Percentiles rank a stretch among this genome's conserved stretches.
Evolutionary conservation across 2,888 invertebrate species (phyloP).

Genomic region (Microctonus aethiopoides): DNA sequence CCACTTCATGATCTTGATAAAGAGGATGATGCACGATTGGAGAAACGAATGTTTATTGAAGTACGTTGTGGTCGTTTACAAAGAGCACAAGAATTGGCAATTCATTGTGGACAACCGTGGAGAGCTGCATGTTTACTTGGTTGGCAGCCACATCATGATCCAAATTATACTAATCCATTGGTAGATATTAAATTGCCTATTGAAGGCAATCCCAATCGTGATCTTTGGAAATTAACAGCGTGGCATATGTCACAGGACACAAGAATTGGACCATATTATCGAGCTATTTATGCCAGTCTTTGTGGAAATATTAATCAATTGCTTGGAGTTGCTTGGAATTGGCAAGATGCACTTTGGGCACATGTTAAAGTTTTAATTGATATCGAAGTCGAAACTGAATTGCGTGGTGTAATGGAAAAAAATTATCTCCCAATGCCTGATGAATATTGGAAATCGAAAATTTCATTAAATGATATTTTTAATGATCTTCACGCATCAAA

Average conservation of each 20-base stretch:
- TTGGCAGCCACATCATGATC: conserved; percentile 89
- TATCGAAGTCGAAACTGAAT: conserved; percentile 83
- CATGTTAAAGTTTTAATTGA: conserved; percentile 86
- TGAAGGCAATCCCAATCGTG: conserved; percentile 86
- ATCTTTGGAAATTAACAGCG: conserved; percentile 82
- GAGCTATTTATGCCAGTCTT: conserved; percentile 68
- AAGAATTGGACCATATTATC: conserved; percentile 58
- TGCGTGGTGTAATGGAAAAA: conserved; percentile 72
- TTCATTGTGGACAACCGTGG: conserved; percentile 92
- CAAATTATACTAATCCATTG: conserved; percentile 72
- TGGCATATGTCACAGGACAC: conserved; percentile 69
- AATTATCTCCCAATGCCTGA: conserved; percentile 72
- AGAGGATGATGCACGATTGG: conserved; percentile 77
- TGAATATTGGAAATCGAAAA: conserved; percentile 78
- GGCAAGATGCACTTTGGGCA: conserved; percentile 94
- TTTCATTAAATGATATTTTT: conserved; percentile 77
- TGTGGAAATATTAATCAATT: conserved; percentile 86
- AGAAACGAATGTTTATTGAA: conserved; percentile 64
- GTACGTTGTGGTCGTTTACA: conserved; percentile 88
- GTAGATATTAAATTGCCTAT: conserved; percentile 70
- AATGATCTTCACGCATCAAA: conserved; percentile 74
- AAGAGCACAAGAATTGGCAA: conserved; percentile 85
- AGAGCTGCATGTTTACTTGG: conserved; percentile 90
- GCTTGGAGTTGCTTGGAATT: conserved; percentile 81
- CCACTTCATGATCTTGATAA: conserved; percentile 87